Evolutionary conservation across 2,888 invertebrate genomes (phyloP).

Genomic region (Amphipoea oculea): DNA sequence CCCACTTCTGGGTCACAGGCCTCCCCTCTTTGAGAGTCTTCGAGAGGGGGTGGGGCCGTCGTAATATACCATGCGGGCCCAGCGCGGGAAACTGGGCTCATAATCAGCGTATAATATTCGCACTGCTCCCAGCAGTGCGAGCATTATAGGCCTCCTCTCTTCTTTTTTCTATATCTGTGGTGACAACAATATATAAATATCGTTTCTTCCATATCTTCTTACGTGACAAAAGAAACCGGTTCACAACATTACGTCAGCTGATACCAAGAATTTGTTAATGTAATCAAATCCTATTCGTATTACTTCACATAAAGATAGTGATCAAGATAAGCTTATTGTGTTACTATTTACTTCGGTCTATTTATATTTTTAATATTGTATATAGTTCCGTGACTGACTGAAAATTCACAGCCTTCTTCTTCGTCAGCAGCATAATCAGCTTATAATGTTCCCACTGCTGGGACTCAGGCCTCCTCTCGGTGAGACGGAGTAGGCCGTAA

Average conservation of each 20-base stretch:
- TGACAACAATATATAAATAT: conserved; percentile 35
- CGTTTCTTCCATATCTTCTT: conserved; percentile 21
- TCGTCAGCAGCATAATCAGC: too few relatives aligned
- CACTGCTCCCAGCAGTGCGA: too few relatives aligned
- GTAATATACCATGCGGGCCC: background rate
- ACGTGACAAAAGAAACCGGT: conserved; percentile 52
- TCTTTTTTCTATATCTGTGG: too few relatives aligned
- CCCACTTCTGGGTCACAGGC: too few relatives aligned
- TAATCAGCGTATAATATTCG: too few relatives aligned
- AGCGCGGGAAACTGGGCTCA: too few relatives aligned
- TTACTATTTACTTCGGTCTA: conserved; percentile 27
- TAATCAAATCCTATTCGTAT: conserved; percentile 59
- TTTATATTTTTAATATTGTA: conserved; percentile 38
- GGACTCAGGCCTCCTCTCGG: background rate
- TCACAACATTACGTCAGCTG: conserved; percentile 46
- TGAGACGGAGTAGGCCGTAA: background rate
- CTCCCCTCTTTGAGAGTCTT: background rate
- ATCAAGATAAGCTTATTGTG: conserved; percentile 50
- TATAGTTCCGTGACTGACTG: conserved; percentile 18
- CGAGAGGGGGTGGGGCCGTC: background rate
- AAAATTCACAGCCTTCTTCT: background rate
- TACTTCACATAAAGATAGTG: conserved; percentile 57
- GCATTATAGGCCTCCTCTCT: too few relatives aligned
- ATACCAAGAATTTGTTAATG: conserved; percentile 57
- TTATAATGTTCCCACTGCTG: too few relatives aligned